A percentile compares a stretch with the other conserved stretches of the same genome.
Evolutionary conservation across 2,797 vertebrate genomes (phyloP).

Genomic region (Chaunax sp.): DNA sequence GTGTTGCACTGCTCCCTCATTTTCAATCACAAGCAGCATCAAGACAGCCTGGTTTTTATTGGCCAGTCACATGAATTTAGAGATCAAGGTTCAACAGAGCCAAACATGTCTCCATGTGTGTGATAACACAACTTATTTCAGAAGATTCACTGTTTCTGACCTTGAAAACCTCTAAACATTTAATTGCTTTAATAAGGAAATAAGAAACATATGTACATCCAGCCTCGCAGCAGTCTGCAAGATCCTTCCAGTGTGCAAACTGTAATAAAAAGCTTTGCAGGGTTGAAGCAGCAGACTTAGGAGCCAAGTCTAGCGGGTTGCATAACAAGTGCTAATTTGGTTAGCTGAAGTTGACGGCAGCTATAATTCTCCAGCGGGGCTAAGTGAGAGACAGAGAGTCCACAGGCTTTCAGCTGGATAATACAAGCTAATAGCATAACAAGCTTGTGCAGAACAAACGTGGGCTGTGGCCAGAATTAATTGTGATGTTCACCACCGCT

Average conservation of each 20-base stretch:
- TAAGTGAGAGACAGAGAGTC: slow-evolving; percentile 39
- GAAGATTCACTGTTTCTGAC: too few species aligned
- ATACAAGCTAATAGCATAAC: slow-evolving; percentile 71
- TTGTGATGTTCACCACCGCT: slow-evolving; percentile 17
- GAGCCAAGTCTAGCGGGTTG: slow-evolving; percentile 73
- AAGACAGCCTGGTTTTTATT: not conserved
- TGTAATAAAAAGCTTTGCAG: slow-evolving; percentile 32
- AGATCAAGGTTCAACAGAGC: not conserved
- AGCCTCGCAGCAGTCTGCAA: slow-evolving; percentile 1
- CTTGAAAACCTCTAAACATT: not conserved
- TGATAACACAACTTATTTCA: too few species aligned
- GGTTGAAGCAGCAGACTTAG: slow-evolving; percentile 40
- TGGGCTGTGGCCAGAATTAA: slow-evolving; percentile 33
- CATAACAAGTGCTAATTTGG: slow-evolving; percentile 80
- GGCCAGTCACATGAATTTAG: not conserved
- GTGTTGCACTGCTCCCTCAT: too few species aligned
- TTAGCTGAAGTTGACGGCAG: slow-evolving; percentile 67
- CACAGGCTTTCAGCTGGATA: slow-evolving; percentile 56
- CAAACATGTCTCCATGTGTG: too few species aligned
- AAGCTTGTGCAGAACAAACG: slow-evolving; percentile 60
- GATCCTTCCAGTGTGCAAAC: slow-evolving; percentile 21
- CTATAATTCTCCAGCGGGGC: slow-evolving; percentile 70
- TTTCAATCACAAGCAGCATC: not conserved
- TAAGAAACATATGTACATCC: accelerated
- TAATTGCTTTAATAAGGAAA: not conserved